Percentiles rank a stretch among this genome's conserved stretches.
Conservation (phyloP, 2,797 vertebrate species). For the Onychomys leucogaster region DNA sequence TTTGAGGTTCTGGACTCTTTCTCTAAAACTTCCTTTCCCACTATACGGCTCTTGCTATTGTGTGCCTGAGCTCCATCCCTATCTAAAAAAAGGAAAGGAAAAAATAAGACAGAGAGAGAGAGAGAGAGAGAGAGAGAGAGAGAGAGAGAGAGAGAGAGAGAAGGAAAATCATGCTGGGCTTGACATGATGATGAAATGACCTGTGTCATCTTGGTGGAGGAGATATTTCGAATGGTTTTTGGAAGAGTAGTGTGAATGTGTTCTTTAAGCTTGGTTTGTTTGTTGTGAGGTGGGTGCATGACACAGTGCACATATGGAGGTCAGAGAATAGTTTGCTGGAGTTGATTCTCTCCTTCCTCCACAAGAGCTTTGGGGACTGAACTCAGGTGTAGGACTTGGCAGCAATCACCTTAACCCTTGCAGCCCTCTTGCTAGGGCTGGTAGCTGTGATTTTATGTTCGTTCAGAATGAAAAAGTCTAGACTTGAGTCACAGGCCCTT, state of each 20-base stretch:
- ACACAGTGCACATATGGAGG: no score
- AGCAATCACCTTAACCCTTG: neutral
- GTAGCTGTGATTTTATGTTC: neutral
- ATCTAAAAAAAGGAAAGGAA: no score
- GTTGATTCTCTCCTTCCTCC: neutral
- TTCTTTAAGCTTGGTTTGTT: neutral
- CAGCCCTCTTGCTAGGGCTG: neutral
- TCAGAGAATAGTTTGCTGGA: neutral
- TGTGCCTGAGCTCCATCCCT: neutral
- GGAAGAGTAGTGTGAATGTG: neutral
- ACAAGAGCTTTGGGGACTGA: no score
- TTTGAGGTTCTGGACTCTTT: neutral
- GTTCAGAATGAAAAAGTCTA: neutral
- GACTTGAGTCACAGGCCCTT: neutral
- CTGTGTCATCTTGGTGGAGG: neutral
- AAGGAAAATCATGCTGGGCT: neutral
- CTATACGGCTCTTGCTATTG: neutral
- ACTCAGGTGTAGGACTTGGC: neutral
- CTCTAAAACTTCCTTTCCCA: neutral
- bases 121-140: neutral
- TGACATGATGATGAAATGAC: neutral
- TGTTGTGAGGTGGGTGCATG: no score
- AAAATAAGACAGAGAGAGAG: neutral
- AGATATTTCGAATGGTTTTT: constrained; percentile 19
- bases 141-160: neutral